Base-by-base conservation (phyloP, 2,113 vertebrate genomes). In the Clarias batrachus region DNA sequence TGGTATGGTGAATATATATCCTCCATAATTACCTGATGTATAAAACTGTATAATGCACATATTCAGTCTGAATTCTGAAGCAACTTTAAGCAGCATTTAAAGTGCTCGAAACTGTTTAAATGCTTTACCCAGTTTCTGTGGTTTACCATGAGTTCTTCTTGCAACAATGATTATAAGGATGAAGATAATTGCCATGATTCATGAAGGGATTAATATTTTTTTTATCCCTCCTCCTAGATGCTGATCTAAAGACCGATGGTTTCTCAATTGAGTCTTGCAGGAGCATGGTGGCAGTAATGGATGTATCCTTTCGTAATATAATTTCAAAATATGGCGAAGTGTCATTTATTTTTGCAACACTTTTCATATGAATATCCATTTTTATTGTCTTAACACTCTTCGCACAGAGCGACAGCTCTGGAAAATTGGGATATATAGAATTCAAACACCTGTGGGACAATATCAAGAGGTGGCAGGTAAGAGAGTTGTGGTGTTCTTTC, bases 381-480 rank as follows among this genome's bases (percentile, higher is more conserved):
- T 16, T 70, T 63, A 87, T 54, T 82, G 82, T 91, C 91, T 94
- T 95, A 92, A 94, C 41, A 0, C 2, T 7, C 3, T 52, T 71
- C 66, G 25, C 88, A 86, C 91, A 98, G 96, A 94, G 85, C 0
- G 97, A 99, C 82, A 93, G 94, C 3, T 96, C 94, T 0, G 97
- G 98, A n/a, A 99, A 96, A 88, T 95, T 99, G 41, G 97, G 97
- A 91, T 99, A 98, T 81, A 95, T 98, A 71, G 97, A 99, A 90
- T 99, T 99, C 86, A 97, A 97, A 90, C 96, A 97, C 1, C 93
- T 99, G 86, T 99, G 98, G 98, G 95, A 96, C 92, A 99, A 99
- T 90, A 89, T 99, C 90, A 98, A 96, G 92, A 98, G 94, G 62
- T 99, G 98, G 97, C 97, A 99, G 97, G 97, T 96, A 87, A 91